Base-by-base conservation (phyloP, 2,113 vertebrate genomes). In the Eulemur rufifrons region DNA sequence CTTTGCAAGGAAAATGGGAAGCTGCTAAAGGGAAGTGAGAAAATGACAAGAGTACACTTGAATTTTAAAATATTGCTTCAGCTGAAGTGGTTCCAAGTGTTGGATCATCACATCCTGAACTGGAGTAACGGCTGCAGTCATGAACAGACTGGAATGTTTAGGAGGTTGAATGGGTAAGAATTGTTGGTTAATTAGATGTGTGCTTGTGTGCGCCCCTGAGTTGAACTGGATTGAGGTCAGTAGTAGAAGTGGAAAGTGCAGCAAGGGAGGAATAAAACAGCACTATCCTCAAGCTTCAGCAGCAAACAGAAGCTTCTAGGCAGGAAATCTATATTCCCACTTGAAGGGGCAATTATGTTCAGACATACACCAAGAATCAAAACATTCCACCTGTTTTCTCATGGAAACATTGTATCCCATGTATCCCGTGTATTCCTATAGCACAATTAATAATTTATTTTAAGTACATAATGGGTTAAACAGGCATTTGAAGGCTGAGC, bases 1-100 rank as follows among this genome's bases (percentile, higher is more conserved):
- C 61, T 86, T 77, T 82, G 34, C 59, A 89, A 95, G 59, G 66
- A 81, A 84, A 96, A 80, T 68, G 32, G 21, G 61, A 83, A 39
- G 27, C 18, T 15, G 39, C 32, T 69, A 54, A 9, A 56, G 54
- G 27, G 7, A 68, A 2, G 8, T 17, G 29, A 85, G 27, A 39
- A 73, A 8, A 82, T 34, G 39, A 59, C 8, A 34, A 47, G 5
- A 42, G 12, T 21, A 71, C 0, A 71, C 15, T 23, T 68, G 78
- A 92, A 8, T 27, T 73, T 89, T n/a, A 37, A 92, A 89, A 25
- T 59, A 59, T 6, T 10, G 12, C 17, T 52, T 59, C 59, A 29
- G 52, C 17, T 89, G 8, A 89, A 92, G 61, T 27, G 39, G 14
- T 47, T 81, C 73, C 25, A 63, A 56, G 66, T 59, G 29, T 34